Evolutionary conservation across 2,797 vertebrate genomes (phyloP).

Genomic region (Remorina albescens): DNA sequence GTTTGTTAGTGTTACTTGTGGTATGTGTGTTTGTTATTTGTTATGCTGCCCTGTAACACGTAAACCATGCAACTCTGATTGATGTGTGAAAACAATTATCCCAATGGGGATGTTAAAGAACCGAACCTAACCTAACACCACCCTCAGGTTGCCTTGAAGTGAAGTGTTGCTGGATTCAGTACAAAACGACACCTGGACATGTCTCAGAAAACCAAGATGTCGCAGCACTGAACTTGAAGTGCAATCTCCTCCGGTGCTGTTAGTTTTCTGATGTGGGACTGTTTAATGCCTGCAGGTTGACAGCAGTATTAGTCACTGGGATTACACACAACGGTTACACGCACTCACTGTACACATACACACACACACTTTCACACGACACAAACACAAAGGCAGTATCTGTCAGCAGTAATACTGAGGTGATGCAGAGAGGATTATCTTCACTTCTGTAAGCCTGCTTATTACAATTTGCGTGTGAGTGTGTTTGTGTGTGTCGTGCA

Average conservation of each 20-base stretch:
- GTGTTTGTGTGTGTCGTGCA: conserved; percentile 30
- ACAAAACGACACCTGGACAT: not conserved
- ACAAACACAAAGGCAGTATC: conserved; percentile 43
- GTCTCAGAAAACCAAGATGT: conserved; percentile 21
- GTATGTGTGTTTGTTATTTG: no score
- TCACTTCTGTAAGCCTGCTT: conserved; percentile 62
- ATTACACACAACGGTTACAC: conserved; percentile 63
- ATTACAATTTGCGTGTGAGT: conserved; percentile 41
- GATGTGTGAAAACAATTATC: no score
- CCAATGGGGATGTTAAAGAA: no score
- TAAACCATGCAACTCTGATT: no score
- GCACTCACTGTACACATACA: conserved; percentile 33
- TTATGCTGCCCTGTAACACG: no score
- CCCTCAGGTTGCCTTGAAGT: not conserved
- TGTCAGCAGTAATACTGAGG: conserved; percentile 68
- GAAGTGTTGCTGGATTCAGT: not conserved
- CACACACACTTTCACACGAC: conserved; percentile 32
- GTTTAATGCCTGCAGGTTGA: conserved; percentile 57
- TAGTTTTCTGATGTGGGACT: conserved; percentile 55
- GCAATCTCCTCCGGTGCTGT: conserved; percentile 21
- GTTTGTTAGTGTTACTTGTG: no score
- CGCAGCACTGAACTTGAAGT: conserved; percentile 36
- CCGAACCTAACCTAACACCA: not conserved
- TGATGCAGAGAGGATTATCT: conserved; percentile 72
- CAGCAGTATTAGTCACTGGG: conserved; percentile 65